Evolutionary conservation across 2,113 vertebrate genomes (phyloP).

Genomic region (Chamaetylas fuelleborni): DNA sequence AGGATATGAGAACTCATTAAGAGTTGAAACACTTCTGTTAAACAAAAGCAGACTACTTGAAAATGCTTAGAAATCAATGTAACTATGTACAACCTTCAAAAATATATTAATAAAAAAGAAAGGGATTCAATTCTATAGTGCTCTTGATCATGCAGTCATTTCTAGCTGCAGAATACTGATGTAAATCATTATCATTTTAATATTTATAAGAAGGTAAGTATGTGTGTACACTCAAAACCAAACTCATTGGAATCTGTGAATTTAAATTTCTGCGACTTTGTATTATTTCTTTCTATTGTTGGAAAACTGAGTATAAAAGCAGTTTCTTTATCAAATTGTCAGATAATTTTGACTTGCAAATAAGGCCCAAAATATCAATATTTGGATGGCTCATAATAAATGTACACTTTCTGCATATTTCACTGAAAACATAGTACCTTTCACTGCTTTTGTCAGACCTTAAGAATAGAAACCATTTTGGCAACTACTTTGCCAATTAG

Average conservation of each 20-base stretch:
- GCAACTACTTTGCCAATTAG: neutral
- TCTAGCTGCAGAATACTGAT: neutral
- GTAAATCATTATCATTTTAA: neutral
- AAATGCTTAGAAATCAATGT: neutral
- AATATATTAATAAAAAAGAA: neutral
- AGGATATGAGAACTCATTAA: neutral
- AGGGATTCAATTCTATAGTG: neutral
- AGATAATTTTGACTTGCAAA: neutral
- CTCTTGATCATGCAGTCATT: neutral
- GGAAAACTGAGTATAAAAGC: neutral
- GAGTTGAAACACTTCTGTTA: neutral
- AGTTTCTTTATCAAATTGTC: neutral
- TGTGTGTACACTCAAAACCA: neutral
- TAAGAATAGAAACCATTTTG: neutral
- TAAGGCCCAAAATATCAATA: neutral
- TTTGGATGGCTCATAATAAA: neutral
- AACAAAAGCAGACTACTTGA: slow-evolving; percentile 17
- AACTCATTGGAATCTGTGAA: neutral
- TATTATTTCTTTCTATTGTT: neutral
- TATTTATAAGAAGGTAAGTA: neutral
- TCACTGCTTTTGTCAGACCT: neutral
- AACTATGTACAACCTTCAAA: neutral
- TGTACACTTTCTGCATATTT: neutral
- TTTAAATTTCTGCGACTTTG: neutral
- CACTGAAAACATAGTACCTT: neutral